phyloP scores from a whole-genome alignment of 1,140 invertebrate genomes.

The Venustaconcha ellipsiformis region DNA sequence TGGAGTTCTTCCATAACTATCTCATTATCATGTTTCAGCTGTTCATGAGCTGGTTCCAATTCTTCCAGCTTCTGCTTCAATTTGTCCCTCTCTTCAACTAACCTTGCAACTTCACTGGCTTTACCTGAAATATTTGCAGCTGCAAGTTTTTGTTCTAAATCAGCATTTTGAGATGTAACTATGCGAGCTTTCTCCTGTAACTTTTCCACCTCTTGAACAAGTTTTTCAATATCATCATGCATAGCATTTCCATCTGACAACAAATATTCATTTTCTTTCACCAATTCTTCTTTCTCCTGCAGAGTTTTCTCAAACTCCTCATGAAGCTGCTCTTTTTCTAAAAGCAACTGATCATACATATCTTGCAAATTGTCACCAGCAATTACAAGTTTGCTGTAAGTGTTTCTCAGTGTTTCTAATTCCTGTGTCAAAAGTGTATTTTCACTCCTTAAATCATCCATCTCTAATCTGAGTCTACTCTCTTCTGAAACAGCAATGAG shows the following conservation, averaged over 20 bases:
- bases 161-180: constrained; percentile 49
- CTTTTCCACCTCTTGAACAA: constrained; percentile 58
- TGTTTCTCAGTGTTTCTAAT: constrained; percentile 47
- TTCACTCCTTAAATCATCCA: constrained; percentile 21
- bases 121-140: constrained; percentile 47
- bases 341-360: constrained; percentile 56
- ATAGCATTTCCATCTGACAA: constrained; percentile 57
- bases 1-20: constrained; percentile 60
- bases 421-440: constrained; percentile 29
- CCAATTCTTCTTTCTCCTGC: constrained; percentile 43
- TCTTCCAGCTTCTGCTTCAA: constrained; percentile 41
- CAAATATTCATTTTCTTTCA: constrained; percentile 58
- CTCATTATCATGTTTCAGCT: constrained; percentile 55
- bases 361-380: constrained; percentile 61
- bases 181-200: constrained; percentile 51
- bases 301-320: constrained; percentile 40
- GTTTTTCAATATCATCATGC: constrained; percentile 59
- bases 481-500: background rate
- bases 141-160: constrained; percentile 44
- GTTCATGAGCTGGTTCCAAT: constrained; percentile 31
- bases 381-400: constrained; percentile 59
- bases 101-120: constrained; percentile 53
- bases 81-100: constrained; percentile 55
- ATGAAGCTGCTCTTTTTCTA: constrained; percentile 48
- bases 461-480: constrained; percentile 8